phyloP scores from a whole-genome alignment of 1,140 invertebrate genomes.

The Ips nitidus region DNA sequence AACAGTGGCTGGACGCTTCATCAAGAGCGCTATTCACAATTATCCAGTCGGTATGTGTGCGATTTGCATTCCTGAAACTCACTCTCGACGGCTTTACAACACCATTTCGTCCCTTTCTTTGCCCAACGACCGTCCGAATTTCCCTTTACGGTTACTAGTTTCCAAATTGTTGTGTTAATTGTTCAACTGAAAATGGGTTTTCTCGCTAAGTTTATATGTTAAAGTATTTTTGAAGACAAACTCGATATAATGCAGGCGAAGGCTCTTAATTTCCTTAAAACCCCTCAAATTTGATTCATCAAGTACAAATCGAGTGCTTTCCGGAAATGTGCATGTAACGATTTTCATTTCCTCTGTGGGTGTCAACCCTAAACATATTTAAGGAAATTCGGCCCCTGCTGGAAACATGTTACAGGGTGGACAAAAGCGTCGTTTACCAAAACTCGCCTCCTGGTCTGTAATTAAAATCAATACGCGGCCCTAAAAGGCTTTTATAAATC shows the following conservation, averaged over 20 bases:
- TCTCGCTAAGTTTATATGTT: neutral
- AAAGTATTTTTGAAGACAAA: too few relatives aligned
- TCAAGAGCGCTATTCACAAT: slow-evolving; percentile 49
- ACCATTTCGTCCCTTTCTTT: slow-evolving; percentile 30
- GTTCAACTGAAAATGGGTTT: slow-evolving; percentile 21
- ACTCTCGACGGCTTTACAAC: slow-evolving; percentile 24
- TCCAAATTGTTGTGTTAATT: slow-evolving; percentile 28
- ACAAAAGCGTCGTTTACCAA: too few relatives aligned
- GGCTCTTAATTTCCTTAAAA: slow-evolving; percentile 1
- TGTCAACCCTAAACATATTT: slow-evolving; percentile 6
- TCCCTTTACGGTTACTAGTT: slow-evolving; percentile 11
- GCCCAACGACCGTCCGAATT: slow-evolving; percentile 20
- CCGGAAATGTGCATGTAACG: neutral
- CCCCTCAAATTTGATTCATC: neutral
- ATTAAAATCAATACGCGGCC: slow-evolving; percentile 4
- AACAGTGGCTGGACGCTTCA: slow-evolving; percentile 47
- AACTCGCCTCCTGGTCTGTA: too few relatives aligned
- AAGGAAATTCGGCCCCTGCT: neutral
- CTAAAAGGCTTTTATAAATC: slow-evolving; percentile 18
- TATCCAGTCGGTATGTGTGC: slow-evolving; percentile 46
- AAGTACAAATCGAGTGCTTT: neutral
- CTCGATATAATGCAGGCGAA: too few relatives aligned
- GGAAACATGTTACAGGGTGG: too few relatives aligned
- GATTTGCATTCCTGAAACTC: slow-evolving; percentile 46
- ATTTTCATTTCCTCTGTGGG: slow-evolving; percentile 20